Conservation (phyloP, 2,113 vertebrate species). For the Taxidea taxus region DNA sequence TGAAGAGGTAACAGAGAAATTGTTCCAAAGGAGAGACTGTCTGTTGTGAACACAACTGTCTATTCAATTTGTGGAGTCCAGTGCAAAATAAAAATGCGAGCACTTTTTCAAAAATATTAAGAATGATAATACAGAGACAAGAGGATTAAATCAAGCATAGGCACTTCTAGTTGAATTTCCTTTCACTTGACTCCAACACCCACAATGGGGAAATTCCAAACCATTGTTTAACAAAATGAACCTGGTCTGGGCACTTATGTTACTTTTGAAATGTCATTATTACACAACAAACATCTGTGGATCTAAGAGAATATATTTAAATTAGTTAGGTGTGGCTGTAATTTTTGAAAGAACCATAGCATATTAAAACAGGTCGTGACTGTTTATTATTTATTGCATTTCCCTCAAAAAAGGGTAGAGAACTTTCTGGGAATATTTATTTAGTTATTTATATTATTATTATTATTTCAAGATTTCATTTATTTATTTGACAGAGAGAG, state of each 20-base stretch:
- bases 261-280: conserved; percentile 30
- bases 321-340: background rate
- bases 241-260: background rate
- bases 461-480: too few relatives aligned
- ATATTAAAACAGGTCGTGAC: background rate
- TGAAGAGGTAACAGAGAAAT: background rate
- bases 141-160: background rate
- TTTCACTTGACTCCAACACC: background rate
- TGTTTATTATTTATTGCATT: conserved; percentile 15
- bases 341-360: background rate
- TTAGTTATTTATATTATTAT: too few relatives aligned
- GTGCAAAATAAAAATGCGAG: background rate
- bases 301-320: background rate
- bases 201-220: background rate
- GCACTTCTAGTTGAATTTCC: background rate
- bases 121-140: background rate
- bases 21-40: background rate
- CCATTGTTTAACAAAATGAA: conserved; percentile 17
- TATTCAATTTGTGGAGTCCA: background rate
- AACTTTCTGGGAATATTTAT: background rate
- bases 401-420: background rate
- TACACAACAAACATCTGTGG: background rate
- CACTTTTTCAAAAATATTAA: background rate
- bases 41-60: background rate
- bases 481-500: too few relatives aligned